Conservation (phyloP, 2,888 invertebrate genomes). For the Philereme vetulata region DNA sequence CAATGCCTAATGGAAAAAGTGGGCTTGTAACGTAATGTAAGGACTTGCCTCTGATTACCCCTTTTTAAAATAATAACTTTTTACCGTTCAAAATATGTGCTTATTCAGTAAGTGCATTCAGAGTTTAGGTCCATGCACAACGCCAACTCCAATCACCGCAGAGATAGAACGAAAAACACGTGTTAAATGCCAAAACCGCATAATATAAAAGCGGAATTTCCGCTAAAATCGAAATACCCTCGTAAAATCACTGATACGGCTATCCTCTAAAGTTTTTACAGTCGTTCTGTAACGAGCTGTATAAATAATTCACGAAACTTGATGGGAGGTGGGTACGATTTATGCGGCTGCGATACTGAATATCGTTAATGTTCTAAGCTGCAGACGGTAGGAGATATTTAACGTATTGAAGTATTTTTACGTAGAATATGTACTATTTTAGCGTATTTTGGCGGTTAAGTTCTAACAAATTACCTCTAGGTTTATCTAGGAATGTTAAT, state of each 20-base stretch:
- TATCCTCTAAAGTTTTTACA: constrained; percentile 46
- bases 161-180: constrained; percentile 33
- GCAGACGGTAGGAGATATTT: neutral
- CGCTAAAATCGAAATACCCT: constrained; percentile 28
- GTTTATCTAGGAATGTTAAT: no score
- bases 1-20: no score
- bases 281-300: constrained; percentile 33
- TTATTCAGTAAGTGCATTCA: constrained; percentile 1
- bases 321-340: constrained; percentile 33
- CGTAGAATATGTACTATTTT: no score
- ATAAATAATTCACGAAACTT: constrained; percentile 46
- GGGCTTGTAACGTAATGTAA: no score
- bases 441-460: no score
- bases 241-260: constrained; percentile 45
- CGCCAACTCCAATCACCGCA: constrained; percentile 6
- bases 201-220: constrained; percentile 15
- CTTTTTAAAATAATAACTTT: neutral
- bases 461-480: no score
- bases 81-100: constrained; percentile 10
- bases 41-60: no score
- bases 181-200: constrained; percentile 28
- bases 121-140: neutral
- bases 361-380: constrained; percentile 21
- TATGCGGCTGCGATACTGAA: constrained; percentile 24
- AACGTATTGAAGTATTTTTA: neutral